Evolutionary conservation across 2,113 vertebrate species (phyloP).

Genomic region (Probosciger aterrimus): DNA sequence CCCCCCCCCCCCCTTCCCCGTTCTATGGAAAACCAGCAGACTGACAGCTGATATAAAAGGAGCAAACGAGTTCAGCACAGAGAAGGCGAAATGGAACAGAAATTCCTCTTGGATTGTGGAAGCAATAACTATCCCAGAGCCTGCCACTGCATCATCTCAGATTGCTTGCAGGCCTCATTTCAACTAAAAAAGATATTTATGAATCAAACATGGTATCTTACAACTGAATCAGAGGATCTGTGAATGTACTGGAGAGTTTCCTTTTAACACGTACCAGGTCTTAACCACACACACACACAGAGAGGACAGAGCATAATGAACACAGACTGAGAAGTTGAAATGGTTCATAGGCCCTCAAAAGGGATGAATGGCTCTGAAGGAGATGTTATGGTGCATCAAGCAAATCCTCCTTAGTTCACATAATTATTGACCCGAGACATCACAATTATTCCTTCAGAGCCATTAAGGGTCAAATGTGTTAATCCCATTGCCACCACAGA

Average conservation of each 20-base stretch:
- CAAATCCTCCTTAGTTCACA: constrained; percentile 53
- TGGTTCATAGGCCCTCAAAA: constrained; percentile 28
- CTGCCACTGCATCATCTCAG: background rate
- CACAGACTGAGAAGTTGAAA: constrained; percentile 27
- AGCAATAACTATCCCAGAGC: background rate
- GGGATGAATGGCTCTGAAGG: constrained; percentile 23
- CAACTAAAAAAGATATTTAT: background rate
- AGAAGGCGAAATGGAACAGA: background rate
- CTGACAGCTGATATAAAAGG: background rate
- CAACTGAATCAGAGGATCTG: background rate
- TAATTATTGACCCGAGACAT: constrained; percentile 57
- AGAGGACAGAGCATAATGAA: constrained; percentile 4
- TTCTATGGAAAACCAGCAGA: background rate
- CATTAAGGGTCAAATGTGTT: constrained; percentile 56
- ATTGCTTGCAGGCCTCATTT: background rate
- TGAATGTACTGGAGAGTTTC: background rate
- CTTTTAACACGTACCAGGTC: background rate
- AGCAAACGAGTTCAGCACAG: accelerated
- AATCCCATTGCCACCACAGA: constrained; percentile 53
- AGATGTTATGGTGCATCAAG: constrained; percentile 25
- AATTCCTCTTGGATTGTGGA: background rate
- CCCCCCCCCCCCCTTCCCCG: background rate
- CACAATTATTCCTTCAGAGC: constrained; percentile 46
- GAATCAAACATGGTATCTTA: background rate
- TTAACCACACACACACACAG: background rate